Base-by-base conservation (phyloP, 2,113 vertebrate species). In the Sylvia atricapilla region DNA sequence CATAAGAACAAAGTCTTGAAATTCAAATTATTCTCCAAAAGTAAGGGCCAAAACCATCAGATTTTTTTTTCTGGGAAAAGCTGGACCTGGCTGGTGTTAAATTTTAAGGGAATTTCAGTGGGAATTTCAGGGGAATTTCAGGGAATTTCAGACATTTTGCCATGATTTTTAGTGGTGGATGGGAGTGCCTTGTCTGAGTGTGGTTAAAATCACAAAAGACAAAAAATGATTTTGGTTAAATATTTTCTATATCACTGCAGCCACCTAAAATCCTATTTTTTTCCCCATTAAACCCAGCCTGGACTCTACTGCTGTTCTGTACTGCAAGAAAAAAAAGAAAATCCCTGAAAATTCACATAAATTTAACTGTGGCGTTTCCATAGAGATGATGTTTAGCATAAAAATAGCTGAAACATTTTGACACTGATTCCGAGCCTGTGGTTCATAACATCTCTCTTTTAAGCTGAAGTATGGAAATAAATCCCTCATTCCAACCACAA, bases 331-430 rank as follows among this genome's bases (percentile, higher is more conserved):
- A 24, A 49, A 47, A 24, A 49, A 47, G 24, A 49, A 59, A 70
- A 80, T 46, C 81, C 66, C 11, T 68, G 73, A 58, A 73, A 74
- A 94, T 90, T 80, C 39, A 23, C 60, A 83, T 85, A 70, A 94
- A 88, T 88, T 76, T 86, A 83, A 91, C 82, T 46, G 75, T 22
- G 8, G 43, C 13, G 90, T 96, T 96, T 93, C 93, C 89, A 94
- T 95, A 95, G 94, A n/a, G 69, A 97, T 94, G 20, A 30, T 78
- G 87, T 89, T 94, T 92, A 90, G 62, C 69, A 72, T 81, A 89
- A 94, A 95, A 97, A 94, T 84, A 95, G 79, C 93, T 90, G 90
- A 83, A 94, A 86, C 85, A 88, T 95, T 90, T 93, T 94, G 93
- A 88, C 76, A 64, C 77, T n/a, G 59, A 82, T 85, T 76, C 74